A percentile compares a stretch with the other conserved stretches of the same genome.
Evolutionary conservation across 1,140 invertebrate species (phyloP).

Genomic region (Drosophila rufa): DNA sequence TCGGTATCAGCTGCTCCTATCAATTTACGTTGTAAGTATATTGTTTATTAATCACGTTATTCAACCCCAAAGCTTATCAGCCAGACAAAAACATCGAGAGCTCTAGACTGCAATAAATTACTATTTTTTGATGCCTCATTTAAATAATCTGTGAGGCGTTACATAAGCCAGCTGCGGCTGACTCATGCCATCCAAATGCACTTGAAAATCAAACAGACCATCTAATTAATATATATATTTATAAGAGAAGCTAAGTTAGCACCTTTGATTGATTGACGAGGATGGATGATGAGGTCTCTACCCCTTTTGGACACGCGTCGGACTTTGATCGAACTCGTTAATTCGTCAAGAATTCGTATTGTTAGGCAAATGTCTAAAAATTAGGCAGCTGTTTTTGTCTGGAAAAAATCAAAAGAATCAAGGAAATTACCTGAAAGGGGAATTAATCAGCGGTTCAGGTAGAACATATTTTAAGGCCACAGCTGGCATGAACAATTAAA

Average conservation of each 20-base stretch:
- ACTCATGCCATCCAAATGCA: constrained; percentile 18
- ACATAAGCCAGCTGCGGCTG: constrained; percentile 52
- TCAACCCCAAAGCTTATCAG: constrained; percentile 69
- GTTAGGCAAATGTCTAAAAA: constrained; percentile 7
- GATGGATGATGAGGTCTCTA: constrained; percentile 12
- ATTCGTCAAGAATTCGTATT: constrained; percentile 21
- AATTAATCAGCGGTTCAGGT: constrained; percentile 35
- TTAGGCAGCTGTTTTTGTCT: constrained; percentile 11
- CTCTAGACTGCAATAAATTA: constrained; percentile 46
- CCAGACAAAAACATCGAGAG: constrained; percentile 47
- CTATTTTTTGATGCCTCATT: constrained; percentile 59
- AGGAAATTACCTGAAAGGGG: constrained; percentile 7
- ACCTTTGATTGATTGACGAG: constrained; percentile 32
- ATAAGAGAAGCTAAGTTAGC: background rate
- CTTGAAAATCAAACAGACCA: constrained; percentile 14
- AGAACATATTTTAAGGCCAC: background rate
- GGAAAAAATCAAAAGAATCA: background rate
- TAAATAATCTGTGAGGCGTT: constrained; percentile 45
- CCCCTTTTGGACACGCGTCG: constrained; percentile 6
- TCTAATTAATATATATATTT: constrained; percentile 34
- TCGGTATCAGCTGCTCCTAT: constrained; percentile 32
- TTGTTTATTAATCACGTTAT: constrained; percentile 58
- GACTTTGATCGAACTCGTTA: constrained; percentile 27
- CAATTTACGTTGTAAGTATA: constrained; percentile 55
- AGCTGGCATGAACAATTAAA: constrained; percentile 8